Conservation (phyloP, 2,888 invertebrate species). For the Lochmaea crataegi region DNA sequence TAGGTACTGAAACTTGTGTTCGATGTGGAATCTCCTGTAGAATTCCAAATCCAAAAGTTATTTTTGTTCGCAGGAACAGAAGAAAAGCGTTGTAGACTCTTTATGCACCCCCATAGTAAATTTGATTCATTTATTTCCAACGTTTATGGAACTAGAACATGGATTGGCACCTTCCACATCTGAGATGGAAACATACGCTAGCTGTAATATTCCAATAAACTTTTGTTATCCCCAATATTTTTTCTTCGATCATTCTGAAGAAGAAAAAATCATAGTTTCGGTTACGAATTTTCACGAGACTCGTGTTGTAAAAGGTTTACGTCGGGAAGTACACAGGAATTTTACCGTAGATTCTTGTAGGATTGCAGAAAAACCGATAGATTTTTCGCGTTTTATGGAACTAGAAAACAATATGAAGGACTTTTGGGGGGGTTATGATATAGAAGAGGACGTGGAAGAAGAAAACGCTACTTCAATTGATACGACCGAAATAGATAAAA, state of each 20-base stretch:
- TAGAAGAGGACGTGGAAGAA: constrained; percentile 10
- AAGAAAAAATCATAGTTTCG: constrained; percentile 26
- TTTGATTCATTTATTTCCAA: constrained; percentile 68
- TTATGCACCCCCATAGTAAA: constrained; percentile 48
- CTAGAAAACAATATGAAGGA: constrained; percentile 10
- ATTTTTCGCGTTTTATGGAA: constrained; percentile 18
- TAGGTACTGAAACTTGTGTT: no score
- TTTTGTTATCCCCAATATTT: constrained; percentile 51
- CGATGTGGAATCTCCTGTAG: not conserved
- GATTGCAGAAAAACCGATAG: constrained; percentile 20
- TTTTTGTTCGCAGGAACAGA: constrained; percentile 46
- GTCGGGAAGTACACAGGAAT: constrained; percentile 10
- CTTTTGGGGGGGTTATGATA: constrained; percentile 7
- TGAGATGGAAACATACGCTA: constrained; percentile 50
- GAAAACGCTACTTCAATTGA: not conserved
- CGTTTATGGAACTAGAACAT: constrained; percentile 68
- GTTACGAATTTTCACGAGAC: constrained; percentile 31
- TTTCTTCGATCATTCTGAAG: constrained; percentile 29
- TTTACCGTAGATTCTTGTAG: constrained; percentile 30
- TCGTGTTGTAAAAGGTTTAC: constrained; percentile 19
- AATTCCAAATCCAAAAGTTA: constrained; percentile 16
- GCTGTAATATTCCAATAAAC: constrained; percentile 46
- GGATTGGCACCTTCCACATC: constrained; percentile 58
- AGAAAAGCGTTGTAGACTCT: constrained; percentile 42
- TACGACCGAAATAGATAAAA: not conserved